Conservation (phyloP, 1,140 invertebrate species). For the Drosophila elegans region DNA sequence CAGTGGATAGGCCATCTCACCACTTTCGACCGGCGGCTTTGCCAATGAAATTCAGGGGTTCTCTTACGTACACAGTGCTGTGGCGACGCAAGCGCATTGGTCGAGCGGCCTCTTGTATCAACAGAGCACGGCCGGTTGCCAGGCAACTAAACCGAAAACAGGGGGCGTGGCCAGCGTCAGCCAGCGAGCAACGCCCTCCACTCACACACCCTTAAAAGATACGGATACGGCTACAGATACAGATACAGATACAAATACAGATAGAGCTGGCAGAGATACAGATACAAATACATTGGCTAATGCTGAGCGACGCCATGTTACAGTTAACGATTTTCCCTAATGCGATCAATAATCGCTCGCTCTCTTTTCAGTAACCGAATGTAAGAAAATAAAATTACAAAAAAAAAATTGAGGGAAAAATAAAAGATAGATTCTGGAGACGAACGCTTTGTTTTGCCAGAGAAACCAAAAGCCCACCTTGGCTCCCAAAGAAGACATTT, state of each 20-base stretch:
- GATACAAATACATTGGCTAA: slow-evolving; percentile 32
- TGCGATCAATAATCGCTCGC: slow-evolving; percentile 79
- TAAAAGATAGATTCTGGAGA: slow-evolving; percentile 32
- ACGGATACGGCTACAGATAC: neutral
- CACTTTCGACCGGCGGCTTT: slow-evolving; percentile 30
- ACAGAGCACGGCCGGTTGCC: slow-evolving; percentile 64
- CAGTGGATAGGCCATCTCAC: slow-evolving; percentile 6
- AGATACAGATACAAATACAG: neutral
- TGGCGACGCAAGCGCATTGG: slow-evolving; percentile 74
- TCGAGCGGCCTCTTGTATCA: slow-evolving; percentile 68
- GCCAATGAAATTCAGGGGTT: slow-evolving; percentile 64
- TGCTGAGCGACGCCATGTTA: slow-evolving; percentile 81
- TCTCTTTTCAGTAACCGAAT: slow-evolving; percentile 38
- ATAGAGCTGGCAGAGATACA: neutral
- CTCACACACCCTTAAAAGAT: neutral
- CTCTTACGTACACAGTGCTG: slow-evolving; percentile 74
- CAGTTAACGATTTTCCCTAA: slow-evolving; percentile 83
- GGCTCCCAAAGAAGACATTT: slow-evolving; percentile 70
- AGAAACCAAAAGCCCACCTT: slow-evolving; percentile 48
- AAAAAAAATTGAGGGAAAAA: neutral
- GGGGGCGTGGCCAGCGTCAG: slow-evolving; percentile 54
- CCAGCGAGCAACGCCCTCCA: slow-evolving; percentile 54
- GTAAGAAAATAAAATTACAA: neutral
- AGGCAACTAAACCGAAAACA: slow-evolving; percentile 52
- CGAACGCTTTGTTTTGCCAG: slow-evolving; percentile 66